These are phyloP conservation scores for Limonius californicus DNA, from an alignment of 1,140 invertebrate genomes.

Conservation along the genomic window DNA sequence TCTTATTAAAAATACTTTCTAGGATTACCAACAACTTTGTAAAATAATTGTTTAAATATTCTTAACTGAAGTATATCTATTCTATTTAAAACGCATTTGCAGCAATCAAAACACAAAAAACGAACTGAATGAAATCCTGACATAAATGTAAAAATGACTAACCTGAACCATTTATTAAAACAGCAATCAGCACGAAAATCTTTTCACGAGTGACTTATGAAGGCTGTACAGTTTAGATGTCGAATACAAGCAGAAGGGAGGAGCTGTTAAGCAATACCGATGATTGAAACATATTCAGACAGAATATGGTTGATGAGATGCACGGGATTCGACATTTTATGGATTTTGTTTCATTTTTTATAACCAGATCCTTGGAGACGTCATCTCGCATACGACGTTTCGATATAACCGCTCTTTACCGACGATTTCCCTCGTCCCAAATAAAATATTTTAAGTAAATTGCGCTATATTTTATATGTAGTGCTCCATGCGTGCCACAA, in stretches of 20 bases:
- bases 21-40: no score
- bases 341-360: constrained; percentile 43
- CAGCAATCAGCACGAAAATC: no score
- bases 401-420: constrained; percentile 30
- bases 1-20: no score
- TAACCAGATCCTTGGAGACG: constrained; percentile 31
- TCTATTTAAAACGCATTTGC: no score
- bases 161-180: no score
- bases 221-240: not conserved
- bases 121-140: no score
- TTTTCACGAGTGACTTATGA: not conserved
- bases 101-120: no score
- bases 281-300: constrained; percentile 39
- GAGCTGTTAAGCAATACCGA: constrained; percentile 31
- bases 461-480: constrained; percentile 2
- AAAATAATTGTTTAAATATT: no score
- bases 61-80: no score
- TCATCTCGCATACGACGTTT: constrained; percentile 29
- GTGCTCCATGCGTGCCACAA: not conserved
- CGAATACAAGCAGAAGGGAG: not conserved
- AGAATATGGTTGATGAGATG: constrained; percentile 39
- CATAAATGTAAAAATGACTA: no score
- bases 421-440: constrained; percentile 22
- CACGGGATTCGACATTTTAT: constrained; percentile 42
- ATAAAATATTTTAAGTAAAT: constrained; percentile 10